Conservation (phyloP, 1,140 invertebrate species). For the Heliconius congener region DNA sequence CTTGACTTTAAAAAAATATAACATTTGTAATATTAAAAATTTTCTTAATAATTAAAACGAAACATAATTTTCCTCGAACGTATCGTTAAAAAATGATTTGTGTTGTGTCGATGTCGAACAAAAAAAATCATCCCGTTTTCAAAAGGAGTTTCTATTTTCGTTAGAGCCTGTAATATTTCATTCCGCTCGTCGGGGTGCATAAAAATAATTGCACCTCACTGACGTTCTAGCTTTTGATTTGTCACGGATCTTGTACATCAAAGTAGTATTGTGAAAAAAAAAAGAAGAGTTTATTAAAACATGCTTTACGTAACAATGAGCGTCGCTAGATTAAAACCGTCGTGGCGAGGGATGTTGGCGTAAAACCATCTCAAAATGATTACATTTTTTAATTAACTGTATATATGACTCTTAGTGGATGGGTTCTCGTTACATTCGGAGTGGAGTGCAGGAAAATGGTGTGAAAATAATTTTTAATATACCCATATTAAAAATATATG, state of each 20-base stretch:
- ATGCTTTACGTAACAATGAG: slow-evolving; percentile 29
- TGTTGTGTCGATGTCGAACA: not conserved
- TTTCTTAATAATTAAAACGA: not conserved
- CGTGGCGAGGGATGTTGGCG: slow-evolving; percentile 17
- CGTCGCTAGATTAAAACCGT: slow-evolving; percentile 32
- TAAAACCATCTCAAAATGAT: slow-evolving; percentile 24
- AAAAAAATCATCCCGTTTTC: slow-evolving; percentile 7
- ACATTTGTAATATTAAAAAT: not conserved
- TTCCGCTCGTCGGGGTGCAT: slow-evolving; percentile 24
- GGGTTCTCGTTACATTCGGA: not conserved
- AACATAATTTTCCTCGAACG: not conserved
- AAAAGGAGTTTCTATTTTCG: not conserved
- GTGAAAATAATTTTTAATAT: not conserved
- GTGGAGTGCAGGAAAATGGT: not conserved
- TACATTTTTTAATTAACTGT: slow-evolving; percentile 29
- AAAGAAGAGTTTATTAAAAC: slow-evolving; percentile 25
- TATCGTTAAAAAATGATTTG: not conserved
- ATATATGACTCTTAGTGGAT: slow-evolving; percentile 13
- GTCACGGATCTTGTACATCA: slow-evolving; percentile 23
- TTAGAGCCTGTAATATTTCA: slow-evolving; percentile 25
- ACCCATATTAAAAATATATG: not conserved
- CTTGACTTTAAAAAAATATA: not conserved
- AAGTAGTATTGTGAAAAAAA: slow-evolving; percentile 25
- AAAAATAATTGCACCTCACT: slow-evolving; percentile 33
- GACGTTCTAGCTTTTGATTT: slow-evolving; percentile 28